These are phyloP conservation scores for Nothobranchius kuhntae DNA, from an alignment of 2,113 vertebrate species.

Conservation along the genomic window DNA sequence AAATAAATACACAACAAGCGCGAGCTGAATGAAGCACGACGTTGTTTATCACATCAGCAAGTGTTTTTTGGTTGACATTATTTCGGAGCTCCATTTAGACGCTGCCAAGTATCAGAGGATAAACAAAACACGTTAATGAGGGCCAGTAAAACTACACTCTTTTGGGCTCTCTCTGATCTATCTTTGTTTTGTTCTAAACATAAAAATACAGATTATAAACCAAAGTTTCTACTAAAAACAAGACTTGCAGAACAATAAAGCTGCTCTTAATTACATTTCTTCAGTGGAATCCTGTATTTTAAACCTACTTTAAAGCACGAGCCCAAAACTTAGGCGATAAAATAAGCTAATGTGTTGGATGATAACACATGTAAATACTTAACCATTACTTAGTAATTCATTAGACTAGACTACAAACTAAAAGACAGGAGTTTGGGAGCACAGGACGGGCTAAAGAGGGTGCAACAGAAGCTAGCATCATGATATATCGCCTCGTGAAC, in stretches of 20 bases:
- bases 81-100: slow-evolving; percentile 13
- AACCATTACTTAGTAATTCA: too few relatives aligned
- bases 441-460: neutral
- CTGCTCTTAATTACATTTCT: neutral
- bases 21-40: slow-evolving; percentile 19
- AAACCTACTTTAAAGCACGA: too few relatives aligned
- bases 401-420: too few relatives aligned
- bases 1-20: slow-evolving; percentile 33
- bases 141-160: neutral
- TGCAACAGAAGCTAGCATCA: slow-evolving; percentile 11
- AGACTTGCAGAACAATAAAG: neutral
- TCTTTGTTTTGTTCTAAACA: neutral
- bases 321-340: too few relatives aligned
- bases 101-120: slow-evolving; percentile 14
- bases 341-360: too few relatives aligned
- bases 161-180: neutral
- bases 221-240: neutral
- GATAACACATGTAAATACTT: too few relatives aligned
- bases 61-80: slow-evolving; percentile 40
- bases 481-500: slow-evolving; percentile 36
- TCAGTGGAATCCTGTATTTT: too few relatives aligned
- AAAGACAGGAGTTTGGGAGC: neutral
- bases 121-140: slow-evolving; percentile 5
- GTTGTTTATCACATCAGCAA: slow-evolving; percentile 49
- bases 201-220: neutral